Evolutionary conservation across 2,888 invertebrate genomes (phyloP).

Genomic region (Philaethria dido): DNA sequence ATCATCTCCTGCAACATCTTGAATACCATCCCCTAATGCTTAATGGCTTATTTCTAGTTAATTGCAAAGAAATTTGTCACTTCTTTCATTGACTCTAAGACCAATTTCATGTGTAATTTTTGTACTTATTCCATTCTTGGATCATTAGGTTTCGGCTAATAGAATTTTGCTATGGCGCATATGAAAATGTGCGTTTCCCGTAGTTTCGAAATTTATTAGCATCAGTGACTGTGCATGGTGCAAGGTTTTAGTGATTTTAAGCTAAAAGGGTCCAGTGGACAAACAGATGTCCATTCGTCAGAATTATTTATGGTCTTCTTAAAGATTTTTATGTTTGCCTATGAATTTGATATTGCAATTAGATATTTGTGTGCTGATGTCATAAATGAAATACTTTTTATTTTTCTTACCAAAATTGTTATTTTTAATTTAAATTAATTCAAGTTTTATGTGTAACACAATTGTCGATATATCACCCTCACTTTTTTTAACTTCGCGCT

Average conservation of each 20-base stretch:
- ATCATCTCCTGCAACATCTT: constrained; percentile 73
- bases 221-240: constrained; percentile 54
- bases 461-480: too few relatives aligned
- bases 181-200: constrained; percentile 76
- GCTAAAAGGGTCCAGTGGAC: constrained; percentile 52
- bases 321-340: constrained; percentile 17
- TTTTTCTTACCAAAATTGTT: not conserved
- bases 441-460: not conserved
- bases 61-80: constrained; percentile 56
- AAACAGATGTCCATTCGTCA: constrained; percentile 50
- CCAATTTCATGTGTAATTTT: constrained; percentile 50
- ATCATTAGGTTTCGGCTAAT: constrained; percentile 53
- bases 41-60: constrained; percentile 68
- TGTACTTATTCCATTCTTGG: constrained; percentile 55
- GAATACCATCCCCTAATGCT: constrained; percentile 74
- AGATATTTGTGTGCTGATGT: not conserved
- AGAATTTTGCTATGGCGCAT: constrained; percentile 73
- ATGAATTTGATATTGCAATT: constrained; percentile 20
- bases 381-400: not conserved
- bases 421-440: not conserved
- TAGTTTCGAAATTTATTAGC: constrained; percentile 76
- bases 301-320: constrained; percentile 47
- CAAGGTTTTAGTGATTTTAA: constrained; percentile 59
- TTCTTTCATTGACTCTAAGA: constrained; percentile 50
- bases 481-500: too few relatives aligned